phyloP scores from a whole-genome alignment of 1,140 invertebrate genomes.

The Chrysomallon squamiferum region DNA sequence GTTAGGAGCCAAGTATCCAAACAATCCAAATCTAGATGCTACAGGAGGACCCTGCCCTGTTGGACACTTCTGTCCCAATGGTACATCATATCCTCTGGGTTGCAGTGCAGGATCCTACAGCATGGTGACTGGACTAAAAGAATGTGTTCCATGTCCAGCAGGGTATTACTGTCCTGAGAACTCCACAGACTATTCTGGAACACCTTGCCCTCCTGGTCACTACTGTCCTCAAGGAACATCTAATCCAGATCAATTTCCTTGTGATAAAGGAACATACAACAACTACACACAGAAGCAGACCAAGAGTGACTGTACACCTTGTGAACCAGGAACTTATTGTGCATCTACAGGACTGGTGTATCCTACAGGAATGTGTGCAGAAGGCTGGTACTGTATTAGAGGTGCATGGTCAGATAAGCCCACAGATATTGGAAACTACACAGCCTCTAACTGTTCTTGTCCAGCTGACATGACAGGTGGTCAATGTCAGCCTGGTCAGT shows the following conservation, averaged over 20 bases:
- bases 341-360: constrained; percentile 38
- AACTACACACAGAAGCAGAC: constrained; percentile 33
- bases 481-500: constrained; percentile 50
- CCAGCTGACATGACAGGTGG: constrained; percentile 55
- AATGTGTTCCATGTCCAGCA: constrained; percentile 46
- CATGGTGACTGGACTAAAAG: constrained; percentile 35
- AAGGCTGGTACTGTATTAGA: constrained; percentile 56
- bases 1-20: constrained; percentile 46
- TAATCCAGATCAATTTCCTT: constrained; percentile 42
- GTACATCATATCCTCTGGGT: constrained; percentile 55
- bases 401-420: constrained; percentile 50
- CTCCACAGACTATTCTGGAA: constrained; percentile 46
- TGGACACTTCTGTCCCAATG: constrained; percentile 56
- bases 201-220: constrained; percentile 50
- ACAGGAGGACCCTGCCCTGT: constrained; percentile 55
- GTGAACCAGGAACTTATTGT: constrained; percentile 53
- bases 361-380: constrained; percentile 43
- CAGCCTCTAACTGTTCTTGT: constrained; percentile 35
- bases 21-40: constrained; percentile 46
- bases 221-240: constrained; percentile 54
- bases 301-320: constrained; percentile 44
- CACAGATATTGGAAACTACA: constrained; percentile 46
- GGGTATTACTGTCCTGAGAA: constrained; percentile 57
- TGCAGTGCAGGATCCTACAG: constrained; percentile 56
- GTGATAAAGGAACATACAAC: constrained; percentile 49